Percentiles rank a stretch among this genome's conserved stretches.
phyloP scores from a whole-genome alignment of 2,888 invertebrate genomes.

The Biston betularia region DNA sequence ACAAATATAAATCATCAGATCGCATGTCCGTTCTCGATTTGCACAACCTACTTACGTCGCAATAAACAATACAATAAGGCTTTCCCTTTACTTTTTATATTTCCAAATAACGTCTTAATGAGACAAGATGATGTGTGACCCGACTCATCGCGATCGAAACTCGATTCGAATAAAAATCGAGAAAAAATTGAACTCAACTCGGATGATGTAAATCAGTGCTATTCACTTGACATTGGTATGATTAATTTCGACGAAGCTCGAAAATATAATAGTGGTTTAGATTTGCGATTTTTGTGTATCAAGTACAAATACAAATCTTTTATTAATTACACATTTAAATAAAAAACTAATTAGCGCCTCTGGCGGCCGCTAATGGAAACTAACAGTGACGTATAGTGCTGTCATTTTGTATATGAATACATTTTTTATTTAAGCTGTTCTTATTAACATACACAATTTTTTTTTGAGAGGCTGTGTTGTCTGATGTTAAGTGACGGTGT shows the following conservation, averaged over 20 bases:
- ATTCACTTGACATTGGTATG: slow-evolving; percentile 34
- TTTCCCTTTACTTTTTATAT: slow-evolving; percentile 54
- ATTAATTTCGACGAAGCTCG: slow-evolving; percentile 28
- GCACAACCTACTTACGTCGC: slow-evolving; percentile 15
- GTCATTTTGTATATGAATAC: too few species aligned
- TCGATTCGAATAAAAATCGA: slow-evolving; percentile 40
- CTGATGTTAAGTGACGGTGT: too few species aligned
- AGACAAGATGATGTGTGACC: slow-evolving; percentile 67
- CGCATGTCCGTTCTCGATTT: slow-evolving; percentile 5
- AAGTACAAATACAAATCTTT: too few species aligned
- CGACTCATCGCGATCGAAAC: slow-evolving; percentile 44
- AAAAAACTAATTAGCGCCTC: too few species aligned
- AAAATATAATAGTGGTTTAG: slow-evolving; percentile 17
- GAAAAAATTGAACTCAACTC: slow-evolving; percentile 33
- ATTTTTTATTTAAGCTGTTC: too few species aligned
- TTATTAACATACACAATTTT: too few species aligned
- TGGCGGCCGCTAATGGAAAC: too few species aligned
- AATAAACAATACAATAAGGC: slow-evolving; percentile 53
- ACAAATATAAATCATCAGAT: slow-evolving; percentile 14
- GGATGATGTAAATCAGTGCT: slow-evolving; percentile 36
- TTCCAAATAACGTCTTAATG: slow-evolving; percentile 67
- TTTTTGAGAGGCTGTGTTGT: too few species aligned
- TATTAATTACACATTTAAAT: too few species aligned
- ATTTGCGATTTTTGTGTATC: background rate
- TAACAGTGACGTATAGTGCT: too few species aligned